Evolutionary conservation across 2,113 vertebrate genomes (phyloP).

Genomic region (Pterophyllum scalare): DNA sequence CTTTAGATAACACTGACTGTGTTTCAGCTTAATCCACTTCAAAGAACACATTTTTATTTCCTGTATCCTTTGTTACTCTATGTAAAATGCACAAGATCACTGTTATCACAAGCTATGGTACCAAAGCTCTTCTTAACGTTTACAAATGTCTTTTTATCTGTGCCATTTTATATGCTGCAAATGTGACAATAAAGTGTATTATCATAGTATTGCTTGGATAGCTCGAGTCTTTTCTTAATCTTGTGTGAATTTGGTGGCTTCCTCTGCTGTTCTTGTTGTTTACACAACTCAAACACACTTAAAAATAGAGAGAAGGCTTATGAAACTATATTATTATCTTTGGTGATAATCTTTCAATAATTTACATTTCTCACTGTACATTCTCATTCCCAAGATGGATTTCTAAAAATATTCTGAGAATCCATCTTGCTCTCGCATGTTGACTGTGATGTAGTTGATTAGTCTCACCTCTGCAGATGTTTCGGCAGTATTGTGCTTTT

Average conservation of each 20-base stretch:
- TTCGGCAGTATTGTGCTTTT: slow-evolving; percentile 28
- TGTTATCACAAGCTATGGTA: slow-evolving; percentile 79
- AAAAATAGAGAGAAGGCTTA: not conserved
- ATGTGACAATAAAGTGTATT: slow-evolving; percentile 77
- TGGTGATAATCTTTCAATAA: not conserved
- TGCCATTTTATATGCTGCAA: slow-evolving; percentile 74
- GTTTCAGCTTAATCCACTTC: slow-evolving; percentile 19
- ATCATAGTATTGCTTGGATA: slow-evolving; percentile 19
- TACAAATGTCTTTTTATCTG: slow-evolving; percentile 83
- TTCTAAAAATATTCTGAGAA: not conserved
- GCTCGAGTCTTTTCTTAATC: not conserved
- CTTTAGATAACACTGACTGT: slow-evolving; percentile 42
- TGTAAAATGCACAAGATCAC: slow-evolving; percentile 68
- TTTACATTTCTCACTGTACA: not conserved
- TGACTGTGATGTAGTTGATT: slow-evolving; percentile 28
- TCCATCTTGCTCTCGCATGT: not conserved
- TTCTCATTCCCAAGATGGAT: not conserved
- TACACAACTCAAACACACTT: not conserved
- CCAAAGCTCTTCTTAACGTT: slow-evolving; percentile 83
- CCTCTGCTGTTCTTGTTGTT: not conserved
- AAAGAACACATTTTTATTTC: slow-evolving; percentile 22
- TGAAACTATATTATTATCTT: no score
- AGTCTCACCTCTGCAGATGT: slow-evolving; percentile 44
- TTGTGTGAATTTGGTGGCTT: no score
- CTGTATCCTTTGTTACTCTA: slow-evolving; percentile 26